Evolutionary conservation across 2,888 invertebrate species (phyloP).

Genomic region (Hirtodrosophila alboralis): DNA sequence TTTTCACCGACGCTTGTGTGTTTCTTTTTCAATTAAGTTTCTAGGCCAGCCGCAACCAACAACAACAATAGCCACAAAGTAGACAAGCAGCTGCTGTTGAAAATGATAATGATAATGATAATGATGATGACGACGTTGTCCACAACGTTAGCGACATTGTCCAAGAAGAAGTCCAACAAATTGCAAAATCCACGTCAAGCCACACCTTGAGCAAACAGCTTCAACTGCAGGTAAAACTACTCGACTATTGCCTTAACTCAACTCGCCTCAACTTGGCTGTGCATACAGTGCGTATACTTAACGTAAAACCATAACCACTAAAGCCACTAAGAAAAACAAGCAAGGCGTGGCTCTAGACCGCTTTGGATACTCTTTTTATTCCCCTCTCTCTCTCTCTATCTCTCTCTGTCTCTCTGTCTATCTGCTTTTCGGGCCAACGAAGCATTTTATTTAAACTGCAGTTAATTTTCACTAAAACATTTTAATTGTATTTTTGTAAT

Average conservation of each 20-base stretch:
- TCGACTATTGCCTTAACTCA: slow-evolving; percentile 12
- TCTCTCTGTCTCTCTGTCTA: too few relatives aligned
- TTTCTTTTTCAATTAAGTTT: slow-evolving; percentile 78
- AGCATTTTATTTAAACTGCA: slow-evolving; percentile 79
- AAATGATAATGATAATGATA: slow-evolving; percentile 62
- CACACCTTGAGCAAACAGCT: slow-evolving; percentile 68
- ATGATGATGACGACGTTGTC: slow-evolving; percentile 26
- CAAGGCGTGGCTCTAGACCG: slow-evolving; percentile 28
- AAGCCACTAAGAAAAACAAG: slow-evolving; percentile 71
- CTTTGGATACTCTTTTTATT: too few relatives aligned
- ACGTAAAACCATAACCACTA: slow-evolving; percentile 75
- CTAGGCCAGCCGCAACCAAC: slow-evolving; percentile 66
- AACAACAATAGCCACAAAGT: slow-evolving; percentile 33
- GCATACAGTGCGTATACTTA: slow-evolving; percentile 76
- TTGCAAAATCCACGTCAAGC: slow-evolving; percentile 77
- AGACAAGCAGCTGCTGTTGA: slow-evolving; percentile 71
- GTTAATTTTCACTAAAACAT: slow-evolving; percentile 79
- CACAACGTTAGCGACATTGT: slow-evolving; percentile 44
- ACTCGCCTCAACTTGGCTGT: slow-evolving; percentile 50
- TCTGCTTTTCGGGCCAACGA: slow-evolving; percentile 56
- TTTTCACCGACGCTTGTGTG: slow-evolving; percentile 38
- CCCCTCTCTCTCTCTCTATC: too few relatives aligned
- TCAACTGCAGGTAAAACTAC: slow-evolving; percentile 41
- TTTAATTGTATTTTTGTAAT: slow-evolving; percentile 80
- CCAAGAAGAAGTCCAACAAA: slow-evolving; percentile 75